phyloP scores from a whole-genome alignment of 1,140 invertebrate genomes.

The Lasaia peninsularis region DNA sequence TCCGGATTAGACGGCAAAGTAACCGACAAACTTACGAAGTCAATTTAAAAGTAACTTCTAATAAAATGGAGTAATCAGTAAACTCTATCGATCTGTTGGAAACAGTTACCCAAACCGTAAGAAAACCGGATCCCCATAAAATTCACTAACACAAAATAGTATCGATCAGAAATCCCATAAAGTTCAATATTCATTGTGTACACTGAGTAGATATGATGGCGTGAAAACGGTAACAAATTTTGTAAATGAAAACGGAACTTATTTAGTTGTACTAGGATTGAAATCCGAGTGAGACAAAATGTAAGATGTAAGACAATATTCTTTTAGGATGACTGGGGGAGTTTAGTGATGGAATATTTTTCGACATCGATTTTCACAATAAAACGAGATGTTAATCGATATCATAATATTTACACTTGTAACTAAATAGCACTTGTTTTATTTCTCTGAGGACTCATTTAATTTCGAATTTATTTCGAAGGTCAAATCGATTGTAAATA shows the following conservation, averaged over 20 bases:
- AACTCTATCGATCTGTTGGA: not conserved
- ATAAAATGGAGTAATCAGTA: not conserved
- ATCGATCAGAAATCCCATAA: conserved; percentile 5
- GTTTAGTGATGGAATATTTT: conserved; percentile 9
- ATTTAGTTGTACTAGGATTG: conserved; percentile 10
- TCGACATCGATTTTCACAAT: no score
- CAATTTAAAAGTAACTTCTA: not conserved
- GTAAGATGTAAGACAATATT: conserved; percentile 31
- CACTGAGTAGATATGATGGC: not conserved
- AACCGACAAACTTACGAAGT: no score
- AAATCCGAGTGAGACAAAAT: conserved; percentile 15
- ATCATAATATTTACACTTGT: no score
- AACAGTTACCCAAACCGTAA: not conserved
- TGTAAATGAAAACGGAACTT: conserved; percentile 13
- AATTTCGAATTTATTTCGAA: no score
- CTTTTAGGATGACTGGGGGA: conserved; percentile 19
- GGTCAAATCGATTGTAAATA: no score
- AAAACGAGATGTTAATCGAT: no score
- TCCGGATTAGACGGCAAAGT: no score
- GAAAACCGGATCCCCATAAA: not conserved
- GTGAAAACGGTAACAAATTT: conserved; percentile 5
- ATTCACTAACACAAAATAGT: conserved; percentile 1
- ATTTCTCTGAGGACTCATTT: no score
- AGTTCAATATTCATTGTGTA: conserved; percentile 17
- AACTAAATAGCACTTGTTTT: no score